These are phyloP conservation scores for Ichneumon xanthorius DNA, from an alignment of 2,888 invertebrate species.

Conservation along the genomic window DNA sequence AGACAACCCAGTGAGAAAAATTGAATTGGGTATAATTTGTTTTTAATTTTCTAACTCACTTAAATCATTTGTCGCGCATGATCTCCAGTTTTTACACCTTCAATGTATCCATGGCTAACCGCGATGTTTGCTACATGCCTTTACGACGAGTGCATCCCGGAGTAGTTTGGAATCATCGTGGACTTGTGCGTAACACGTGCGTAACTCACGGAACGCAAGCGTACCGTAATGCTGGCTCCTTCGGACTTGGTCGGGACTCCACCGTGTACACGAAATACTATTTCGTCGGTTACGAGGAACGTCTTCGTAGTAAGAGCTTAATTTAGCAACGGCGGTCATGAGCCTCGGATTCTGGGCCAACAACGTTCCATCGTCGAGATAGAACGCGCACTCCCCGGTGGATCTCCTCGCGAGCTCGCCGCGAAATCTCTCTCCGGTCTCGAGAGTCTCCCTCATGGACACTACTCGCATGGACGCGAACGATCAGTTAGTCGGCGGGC, in stretches of 20 bases:
- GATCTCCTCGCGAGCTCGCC: slow-evolving; percentile 13
- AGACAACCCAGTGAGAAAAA: background rate
- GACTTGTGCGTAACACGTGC: slow-evolving; percentile 34
- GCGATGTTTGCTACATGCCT: background rate
- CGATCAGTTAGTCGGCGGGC: background rate
- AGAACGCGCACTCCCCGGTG: slow-evolving; percentile 17
- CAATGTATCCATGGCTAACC: background rate
- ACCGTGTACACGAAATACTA: slow-evolving; percentile 30
- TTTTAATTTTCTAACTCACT: background rate
- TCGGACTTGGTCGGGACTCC: background rate
- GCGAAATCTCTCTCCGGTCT: slow-evolving; percentile 13
- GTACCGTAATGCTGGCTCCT: slow-evolving; percentile 34
- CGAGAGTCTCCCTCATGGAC: background rate
- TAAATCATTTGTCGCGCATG: background rate
- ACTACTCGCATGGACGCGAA: background rate
- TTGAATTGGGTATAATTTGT: background rate
- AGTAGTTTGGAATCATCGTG: background rate
- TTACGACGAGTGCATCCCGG: background rate
- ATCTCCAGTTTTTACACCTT: background rate
- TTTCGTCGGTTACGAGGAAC: slow-evolving; percentile 50
- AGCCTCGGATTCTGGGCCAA: slow-evolving; percentile 68
- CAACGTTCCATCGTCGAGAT: slow-evolving; percentile 56
- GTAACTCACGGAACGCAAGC: slow-evolving; percentile 29
- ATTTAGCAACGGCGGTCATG: slow-evolving; percentile 66
- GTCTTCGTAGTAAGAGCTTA: slow-evolving; percentile 65